Conservation (phyloP, 1,140 invertebrate species). For the Bemisia tabaci region DNA sequence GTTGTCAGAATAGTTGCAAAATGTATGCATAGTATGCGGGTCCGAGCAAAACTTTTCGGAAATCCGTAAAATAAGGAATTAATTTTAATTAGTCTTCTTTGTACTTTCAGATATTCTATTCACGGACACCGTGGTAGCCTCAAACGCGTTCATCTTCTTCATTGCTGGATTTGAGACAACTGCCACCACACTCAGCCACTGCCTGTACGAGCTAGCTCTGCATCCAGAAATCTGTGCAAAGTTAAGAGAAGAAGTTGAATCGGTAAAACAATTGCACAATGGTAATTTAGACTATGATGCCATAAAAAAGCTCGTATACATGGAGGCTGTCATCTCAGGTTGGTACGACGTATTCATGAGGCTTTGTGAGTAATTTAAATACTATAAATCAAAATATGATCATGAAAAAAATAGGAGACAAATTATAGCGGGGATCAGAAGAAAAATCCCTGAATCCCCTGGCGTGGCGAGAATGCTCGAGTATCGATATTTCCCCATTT, state of each 20-base stretch:
- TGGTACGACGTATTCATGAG: neutral
- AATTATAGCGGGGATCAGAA: no score
- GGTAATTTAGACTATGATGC: conserved; percentile 35
- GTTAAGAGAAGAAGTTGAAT: conserved; percentile 20
- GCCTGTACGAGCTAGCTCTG: conserved; percentile 25
- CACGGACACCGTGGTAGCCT: conserved; percentile 46
- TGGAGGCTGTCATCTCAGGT: conserved; percentile 36
- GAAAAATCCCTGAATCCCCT: no score
- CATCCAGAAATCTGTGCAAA: conserved; percentile 24
- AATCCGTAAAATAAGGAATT: no score
- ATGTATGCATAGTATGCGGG: neutral
- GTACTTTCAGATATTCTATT: conserved; percentile 19
- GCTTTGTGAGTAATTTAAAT: neutral
- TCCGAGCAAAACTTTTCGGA: no score
- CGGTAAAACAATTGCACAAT: conserved; percentile 27
- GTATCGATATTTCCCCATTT: no score
- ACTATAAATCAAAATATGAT: neutral
- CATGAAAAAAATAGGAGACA: no score
- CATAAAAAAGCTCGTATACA: conserved; percentile 34
- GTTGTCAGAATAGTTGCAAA: neutral
- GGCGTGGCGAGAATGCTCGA: no score
- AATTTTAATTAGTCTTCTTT: neutral
- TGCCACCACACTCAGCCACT: conserved; percentile 21
- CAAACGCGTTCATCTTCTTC: conserved; percentile 36
- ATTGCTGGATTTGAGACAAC: conserved; percentile 32